phyloP scores from a whole-genome alignment of 2,113 vertebrate genomes.

The Stigmatopora argus region DNA sequence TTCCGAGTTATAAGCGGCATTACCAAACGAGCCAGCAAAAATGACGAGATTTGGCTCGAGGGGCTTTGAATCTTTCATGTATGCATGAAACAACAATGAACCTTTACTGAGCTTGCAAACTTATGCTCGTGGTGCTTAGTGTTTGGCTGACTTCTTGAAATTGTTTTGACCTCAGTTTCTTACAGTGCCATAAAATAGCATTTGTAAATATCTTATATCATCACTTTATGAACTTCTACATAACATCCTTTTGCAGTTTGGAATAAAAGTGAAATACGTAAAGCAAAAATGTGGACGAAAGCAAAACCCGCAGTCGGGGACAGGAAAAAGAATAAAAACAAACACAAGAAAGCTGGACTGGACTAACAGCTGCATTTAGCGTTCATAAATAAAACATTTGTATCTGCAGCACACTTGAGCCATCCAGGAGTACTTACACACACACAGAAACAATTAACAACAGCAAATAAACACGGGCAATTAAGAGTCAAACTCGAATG shows the following conservation, averaged over 20 bases:
- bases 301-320: neutral
- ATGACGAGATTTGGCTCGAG: neutral
- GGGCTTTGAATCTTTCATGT: conserved; percentile 3
- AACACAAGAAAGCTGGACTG: conserved; percentile 7
- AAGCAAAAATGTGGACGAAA: neutral
- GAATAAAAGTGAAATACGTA: neutral
- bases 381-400: conserved; percentile 38
- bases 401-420: conserved; percentile 21
- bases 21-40: neutral
- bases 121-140: neutral
- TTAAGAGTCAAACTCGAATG: neutral
- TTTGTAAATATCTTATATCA: too few species aligned
- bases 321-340: neutral
- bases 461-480: conserved; percentile 1
- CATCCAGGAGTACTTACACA: conserved; percentile 22
- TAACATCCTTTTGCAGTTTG: neutral
- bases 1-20: neutral
- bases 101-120: neutral
- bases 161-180: neutral
- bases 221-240: too few species aligned
- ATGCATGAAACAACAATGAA: neutral
- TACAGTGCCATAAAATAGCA: neutral
- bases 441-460: too few species aligned
- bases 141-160: neutral
- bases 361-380: conserved; percentile 34